phyloP scores from a whole-genome alignment of 2,113 vertebrate genomes.

The Coregonus clupeaformis region DNA sequence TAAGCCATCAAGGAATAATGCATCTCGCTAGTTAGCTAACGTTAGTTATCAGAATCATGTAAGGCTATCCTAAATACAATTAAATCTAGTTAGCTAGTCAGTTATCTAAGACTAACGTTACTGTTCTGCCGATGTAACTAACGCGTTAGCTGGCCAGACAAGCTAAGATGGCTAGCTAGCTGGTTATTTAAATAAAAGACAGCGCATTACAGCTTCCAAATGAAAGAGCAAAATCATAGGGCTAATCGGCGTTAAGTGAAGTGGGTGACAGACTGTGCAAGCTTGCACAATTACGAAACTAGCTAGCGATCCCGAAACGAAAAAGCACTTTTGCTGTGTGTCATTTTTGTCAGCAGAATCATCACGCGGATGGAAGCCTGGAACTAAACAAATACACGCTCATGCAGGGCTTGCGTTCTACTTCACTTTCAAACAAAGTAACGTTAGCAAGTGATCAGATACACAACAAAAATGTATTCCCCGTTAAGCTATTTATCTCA shows the following conservation, averaged over 20 bases:
- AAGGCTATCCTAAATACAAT: too few relatives aligned
- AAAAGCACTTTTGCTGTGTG: background rate
- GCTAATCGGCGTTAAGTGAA: background rate
- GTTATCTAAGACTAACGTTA: too few relatives aligned
- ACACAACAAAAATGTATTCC: background rate
- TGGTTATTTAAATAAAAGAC: conserved; percentile 53
- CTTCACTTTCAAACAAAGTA: conserved; percentile 10
- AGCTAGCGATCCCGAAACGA: background rate
- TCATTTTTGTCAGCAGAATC: conserved; percentile 39
- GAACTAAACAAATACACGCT: conserved; percentile 52
- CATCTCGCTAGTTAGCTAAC: too few relatives aligned
- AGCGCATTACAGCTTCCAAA: conserved; percentile 18
- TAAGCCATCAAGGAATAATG: too few relatives aligned
- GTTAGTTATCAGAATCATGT: too few relatives aligned
- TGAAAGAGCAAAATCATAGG: background rate
- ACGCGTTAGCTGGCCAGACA: too few relatives aligned
- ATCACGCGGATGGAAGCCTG: conserved; percentile 43
- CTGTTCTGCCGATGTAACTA: too few relatives aligned
- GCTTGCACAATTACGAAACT: background rate
- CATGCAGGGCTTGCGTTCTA: conserved; percentile 40
- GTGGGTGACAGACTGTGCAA: background rate
- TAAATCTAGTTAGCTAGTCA: too few relatives aligned
- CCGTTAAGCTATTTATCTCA: conserved; percentile 46
- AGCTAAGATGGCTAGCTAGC: conserved; percentile 31
- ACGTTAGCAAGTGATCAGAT: too few relatives aligned